Base-by-base conservation (phyloP, 2,113 vertebrate genomes). In the Actenoides lindsayi region DNA sequence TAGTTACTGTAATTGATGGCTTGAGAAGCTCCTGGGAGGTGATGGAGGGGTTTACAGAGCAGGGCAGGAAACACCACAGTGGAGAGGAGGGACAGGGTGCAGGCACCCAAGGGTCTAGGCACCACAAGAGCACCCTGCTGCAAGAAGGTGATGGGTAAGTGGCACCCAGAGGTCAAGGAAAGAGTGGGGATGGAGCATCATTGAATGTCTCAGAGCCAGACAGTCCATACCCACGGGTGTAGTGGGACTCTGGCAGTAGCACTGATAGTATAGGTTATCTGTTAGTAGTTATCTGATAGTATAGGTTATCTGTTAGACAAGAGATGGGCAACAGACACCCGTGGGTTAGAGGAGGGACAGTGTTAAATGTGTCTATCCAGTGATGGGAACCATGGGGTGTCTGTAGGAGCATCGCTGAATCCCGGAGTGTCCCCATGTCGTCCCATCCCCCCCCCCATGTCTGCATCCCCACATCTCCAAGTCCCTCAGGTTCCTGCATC, bases 11-110 rank as follows among this genome's bases (percentile, higher is more conserved):
- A 81, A 77, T 53, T 11, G 4, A 89, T 81, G 69, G 33, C 44
- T 89, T 0, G 0, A 67, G 48, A 11, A 44, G 51, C 28, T 92
- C 59, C 51, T 81, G 64, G 59, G 70, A 88, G 59, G 50, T 0
- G 0, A 31, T 59, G 21, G 23, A 31, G 50, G 48, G 20, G 37
- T 12, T 11, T 37, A 73, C 19, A 28, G 28, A 35, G 28, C 0
- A 0, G 79, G 28, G 15, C 27, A 69, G 33, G 23, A 30, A 51
- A 6, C 12, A 16, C 53, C 13, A 6, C 0, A 0, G 10, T 30
- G 44, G 20, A 78, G 48, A 17, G 39, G 11, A 64, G 35, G 65
- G 17, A 41, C 37, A 27, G 16, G 17, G 1, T 60, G 21, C 48
- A 67, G 57, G 35, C 16, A 51, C 15, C 37, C 13, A 37, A 18